Base-by-base conservation (phyloP, 2,113 vertebrate genomes). In the Typhlomys cinereus region DNA sequence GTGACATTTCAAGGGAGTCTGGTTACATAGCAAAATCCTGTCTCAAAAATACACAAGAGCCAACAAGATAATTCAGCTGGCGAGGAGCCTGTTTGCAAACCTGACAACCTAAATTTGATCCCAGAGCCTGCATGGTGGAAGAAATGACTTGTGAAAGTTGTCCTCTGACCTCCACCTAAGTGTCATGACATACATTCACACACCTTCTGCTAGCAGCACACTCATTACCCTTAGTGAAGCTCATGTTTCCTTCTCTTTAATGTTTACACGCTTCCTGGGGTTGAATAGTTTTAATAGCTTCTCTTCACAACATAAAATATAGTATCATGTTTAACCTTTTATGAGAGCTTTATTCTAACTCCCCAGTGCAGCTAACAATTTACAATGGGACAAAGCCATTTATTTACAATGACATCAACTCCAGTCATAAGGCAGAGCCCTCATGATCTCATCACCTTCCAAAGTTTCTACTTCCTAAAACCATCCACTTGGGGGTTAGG, bases 291-390 rank as follows among this genome's bases (percentile, higher is more conserved):
- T 85, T 39, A 48, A 41, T 31, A 66, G 34, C 54, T 88, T 93
- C 73, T 82, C 57, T 64, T 90, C 57, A 88, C 36, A 81, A 44
- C 54, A 46, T 75, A 84, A 91, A 86, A 70, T 87, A 59, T 67
- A 73, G 67, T 13, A 15, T 71, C 52, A 27, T 67, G 62, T 50
- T 81, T 64, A 74, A 57, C 27, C 20, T 75, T 80, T 70, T 39
- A 64, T 21, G 18, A 66, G 89, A 71, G 29, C 71, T 34, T n/a
- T n/a, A n/a, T n/a, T 41, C 20, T 31, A 29, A 67, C 81, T 94
- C 61, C 89, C 64, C 73, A 48, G 71, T 85, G n/a, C 29, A 87
- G 61, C 9, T 9, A 29, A 31, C 14, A 14, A 29, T 64, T 89
- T 36, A 59, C 36, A 57, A 69, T 82, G 44, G 34, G 27, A 62